phyloP scores from a whole-genome alignment of 2,797 vertebrate genomes.

The Sternotherus odoratus region DNA sequence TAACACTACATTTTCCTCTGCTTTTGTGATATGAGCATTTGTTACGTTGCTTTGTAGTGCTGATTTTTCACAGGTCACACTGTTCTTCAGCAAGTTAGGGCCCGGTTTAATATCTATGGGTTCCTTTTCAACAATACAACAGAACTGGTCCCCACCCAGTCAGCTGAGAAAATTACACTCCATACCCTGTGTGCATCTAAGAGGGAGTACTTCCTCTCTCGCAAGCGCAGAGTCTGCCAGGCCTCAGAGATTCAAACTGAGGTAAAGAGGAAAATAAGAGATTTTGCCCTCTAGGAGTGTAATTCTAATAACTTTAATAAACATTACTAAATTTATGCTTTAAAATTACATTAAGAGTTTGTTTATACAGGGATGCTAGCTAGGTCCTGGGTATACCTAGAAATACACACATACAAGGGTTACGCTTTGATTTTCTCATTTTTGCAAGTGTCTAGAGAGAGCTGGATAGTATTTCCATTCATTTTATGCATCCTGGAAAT shows the following conservation, averaged over 20 bases:
- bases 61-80: neutral
- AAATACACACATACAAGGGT: neutral
- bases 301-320: neutral
- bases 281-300: neutral
- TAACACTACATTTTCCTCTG: neutral
- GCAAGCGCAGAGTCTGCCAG: neutral
- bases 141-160: too few species aligned
- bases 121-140: too few species aligned
- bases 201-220: too few species aligned
- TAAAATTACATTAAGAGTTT: neutral
- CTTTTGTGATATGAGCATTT: neutral
- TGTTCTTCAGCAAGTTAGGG: neutral
- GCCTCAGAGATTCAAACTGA: neutral
- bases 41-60: neutral
- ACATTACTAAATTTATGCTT: neutral
- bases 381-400: neutral
- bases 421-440: neutral
- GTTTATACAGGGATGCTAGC: neutral
- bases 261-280: neutral
- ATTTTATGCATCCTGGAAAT: accelerated
- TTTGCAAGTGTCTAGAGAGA: neutral
- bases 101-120: too few species aligned
- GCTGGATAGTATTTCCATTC: neutral
- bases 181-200: too few species aligned
- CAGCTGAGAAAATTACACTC: too few species aligned